These are phyloP conservation scores for Drosophila quadrilineata DNA, from an alignment of 1,140 invertebrate genomes.

Conservation along the genomic window DNA sequence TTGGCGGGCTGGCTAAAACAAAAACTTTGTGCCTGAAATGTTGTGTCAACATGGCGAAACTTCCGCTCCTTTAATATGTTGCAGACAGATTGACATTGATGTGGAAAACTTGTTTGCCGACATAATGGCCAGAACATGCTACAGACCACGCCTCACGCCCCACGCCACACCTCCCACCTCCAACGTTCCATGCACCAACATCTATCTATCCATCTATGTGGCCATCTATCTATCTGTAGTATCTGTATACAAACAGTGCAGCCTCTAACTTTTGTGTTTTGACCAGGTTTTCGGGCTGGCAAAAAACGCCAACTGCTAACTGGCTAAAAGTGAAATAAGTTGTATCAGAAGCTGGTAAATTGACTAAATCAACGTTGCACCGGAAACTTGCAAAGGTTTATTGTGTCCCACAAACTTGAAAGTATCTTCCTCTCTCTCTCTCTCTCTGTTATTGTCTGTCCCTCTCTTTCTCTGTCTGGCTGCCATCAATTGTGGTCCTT, in stretches of 20 bases:
- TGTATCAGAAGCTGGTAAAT: conserved; percentile 64
- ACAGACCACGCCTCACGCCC: background rate
- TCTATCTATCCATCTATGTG: background rate
- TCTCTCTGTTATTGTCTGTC: conserved; percentile 12
- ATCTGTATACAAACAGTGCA: conserved; percentile 41
- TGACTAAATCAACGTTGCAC: conserved; percentile 69
- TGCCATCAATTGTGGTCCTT: background rate
- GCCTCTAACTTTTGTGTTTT: conserved; percentile 14
- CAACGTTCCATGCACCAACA: too few species aligned
- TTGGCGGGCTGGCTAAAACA: conserved; percentile 52
- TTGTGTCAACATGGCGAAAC: conserved; percentile 78
- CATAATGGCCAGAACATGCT: conserved; percentile 56
- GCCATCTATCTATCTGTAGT: background rate
- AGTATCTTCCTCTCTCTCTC: background rate
- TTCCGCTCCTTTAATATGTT: conserved; percentile 79
- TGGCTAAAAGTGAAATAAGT: conserved; percentile 62
- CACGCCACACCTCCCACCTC: too few species aligned
- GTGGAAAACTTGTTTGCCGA: conserved; percentile 73
- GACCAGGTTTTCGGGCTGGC: conserved; percentile 4
- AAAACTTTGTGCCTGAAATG: conserved; percentile 73
- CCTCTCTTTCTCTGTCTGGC: background rate
- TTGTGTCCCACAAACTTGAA: conserved; percentile 49
- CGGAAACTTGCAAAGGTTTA: conserved; percentile 18
- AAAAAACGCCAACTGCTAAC: conserved; percentile 41
- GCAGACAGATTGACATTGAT: conserved; percentile 81